Conservation (phyloP, 2,113 vertebrate genomes). For the Triplophysa siluroides region DNA sequence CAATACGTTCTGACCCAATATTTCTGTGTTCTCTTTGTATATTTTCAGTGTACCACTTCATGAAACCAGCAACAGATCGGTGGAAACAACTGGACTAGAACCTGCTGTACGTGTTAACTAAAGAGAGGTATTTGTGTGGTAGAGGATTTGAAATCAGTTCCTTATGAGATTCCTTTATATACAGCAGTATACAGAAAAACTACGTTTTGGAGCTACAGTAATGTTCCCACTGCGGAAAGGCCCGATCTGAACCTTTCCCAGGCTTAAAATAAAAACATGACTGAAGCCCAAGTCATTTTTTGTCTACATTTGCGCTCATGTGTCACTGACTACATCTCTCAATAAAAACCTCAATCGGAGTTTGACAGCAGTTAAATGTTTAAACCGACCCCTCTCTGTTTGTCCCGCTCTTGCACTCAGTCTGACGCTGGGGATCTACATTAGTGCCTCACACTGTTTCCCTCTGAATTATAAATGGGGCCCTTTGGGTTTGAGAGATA, state of each 20-base stretch:
- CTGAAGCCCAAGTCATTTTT: no score
- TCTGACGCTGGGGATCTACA: constrained; percentile 28
- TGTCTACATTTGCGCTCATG: background rate
- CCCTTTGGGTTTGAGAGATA: constrained; percentile 46
- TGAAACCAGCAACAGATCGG: no score
- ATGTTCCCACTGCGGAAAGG: background rate
- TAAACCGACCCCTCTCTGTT: constrained; percentile 71
- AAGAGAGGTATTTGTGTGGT: no score
- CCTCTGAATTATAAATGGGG: constrained; percentile 56
- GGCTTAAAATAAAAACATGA: background rate
- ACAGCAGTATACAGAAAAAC: no score
- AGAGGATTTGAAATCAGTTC: no score
- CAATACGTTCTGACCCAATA: no score
- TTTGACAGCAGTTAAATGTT: constrained; percentile 74
- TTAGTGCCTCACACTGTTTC: constrained; percentile 48
- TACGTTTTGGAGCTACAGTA: background rate
- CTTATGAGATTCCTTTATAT: no score
- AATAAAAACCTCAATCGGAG: constrained; percentile 73
- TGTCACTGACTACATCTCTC: constrained; percentile 23
- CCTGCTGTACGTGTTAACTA: no score
- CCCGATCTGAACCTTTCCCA: background rate
- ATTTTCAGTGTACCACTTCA: no score
- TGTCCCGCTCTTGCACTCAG: constrained; percentile 47
- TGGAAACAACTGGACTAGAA: no score
- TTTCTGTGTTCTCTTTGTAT: no score